These are phyloP conservation scores for Sisor rabdophorus DNA, from an alignment of 2,113 vertebrate species.

Conservation along the genomic window DNA sequence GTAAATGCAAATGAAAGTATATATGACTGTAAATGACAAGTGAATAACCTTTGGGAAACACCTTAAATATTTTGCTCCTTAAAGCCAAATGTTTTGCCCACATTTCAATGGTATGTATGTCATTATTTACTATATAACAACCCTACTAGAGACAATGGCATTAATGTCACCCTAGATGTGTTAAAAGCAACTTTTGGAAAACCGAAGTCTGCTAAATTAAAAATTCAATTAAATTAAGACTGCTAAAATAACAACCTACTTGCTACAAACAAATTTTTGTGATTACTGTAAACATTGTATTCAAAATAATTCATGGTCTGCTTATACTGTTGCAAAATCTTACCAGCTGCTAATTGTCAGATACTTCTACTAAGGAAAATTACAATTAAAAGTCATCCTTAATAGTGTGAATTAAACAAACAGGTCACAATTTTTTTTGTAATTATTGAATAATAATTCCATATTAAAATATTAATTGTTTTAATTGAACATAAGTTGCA, in stretches of 20 bases:
- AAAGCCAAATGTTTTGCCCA: background rate
- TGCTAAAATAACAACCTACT: background rate
- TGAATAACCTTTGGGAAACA: background rate
- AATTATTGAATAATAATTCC: too few species aligned
- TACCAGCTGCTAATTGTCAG: background rate
- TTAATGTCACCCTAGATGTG: background rate
- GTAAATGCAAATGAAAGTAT: background rate
- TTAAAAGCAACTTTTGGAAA: constrained; percentile 7
- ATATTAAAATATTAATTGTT: too few species aligned
- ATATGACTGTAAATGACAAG: background rate
- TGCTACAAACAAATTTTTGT: background rate
- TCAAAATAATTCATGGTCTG: background rate
- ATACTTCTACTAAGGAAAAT: background rate
- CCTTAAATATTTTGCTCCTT: background rate
- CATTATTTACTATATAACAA: constrained; percentile 5
- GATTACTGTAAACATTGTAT: background rate
- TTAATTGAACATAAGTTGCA: too few species aligned
- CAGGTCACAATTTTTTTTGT: too few species aligned
- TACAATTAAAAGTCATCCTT: too few species aligned
- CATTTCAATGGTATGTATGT: constrained; percentile 3
- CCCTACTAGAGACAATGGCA: background rate
- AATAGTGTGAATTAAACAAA: background rate
- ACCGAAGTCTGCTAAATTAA: background rate
- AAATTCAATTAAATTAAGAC: background rate
- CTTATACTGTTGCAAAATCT: too few species aligned